Evolutionary conservation across 2,113 vertebrate genomes (phyloP), one percentile per base, ranked within the genome.

Genomic region (Xyrauchen texanus): DNA sequence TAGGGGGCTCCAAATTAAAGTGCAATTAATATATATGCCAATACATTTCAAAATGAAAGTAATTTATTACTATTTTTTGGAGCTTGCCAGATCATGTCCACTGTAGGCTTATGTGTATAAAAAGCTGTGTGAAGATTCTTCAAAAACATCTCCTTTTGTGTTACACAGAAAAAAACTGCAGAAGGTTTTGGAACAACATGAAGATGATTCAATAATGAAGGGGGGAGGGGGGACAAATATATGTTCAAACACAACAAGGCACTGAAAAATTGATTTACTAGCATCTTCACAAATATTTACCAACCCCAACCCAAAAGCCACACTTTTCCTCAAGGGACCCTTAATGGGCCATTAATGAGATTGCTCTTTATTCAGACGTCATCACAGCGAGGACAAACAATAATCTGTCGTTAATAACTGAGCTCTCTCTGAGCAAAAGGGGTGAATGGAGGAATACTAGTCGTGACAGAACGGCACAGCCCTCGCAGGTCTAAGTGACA

Each of bases 401-500:
- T 73, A 73, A 73, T 73, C 57, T 73, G 34, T 10, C 72, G 52
- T 75, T 75, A 75, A 75, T 63, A 63, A 75, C 6, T 47, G 11
- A 49, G 60, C 72, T 47, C 11, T 51, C 46, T 63, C 12, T 62
- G 42, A 75, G 77, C 15, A 49, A 79, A 70, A 21, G 53, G 13
- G 34, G 12, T 63, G 58, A 71, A 71, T 71, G 77, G n/a, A 79
- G 46, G 77, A 21, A 15, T 64, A 79, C 4, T 15, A 64, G 52
- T 58, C 52, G 51, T 66, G 49, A 66, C 42, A 72, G 62, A 57
- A 12, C 44, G 5, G 49, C 16, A 11, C 10, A 13, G 44, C 15
- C 65, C 53, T 73, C 34, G 4, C 6, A 45, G 58, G 34, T 61
- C 12, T 77, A 78, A 82, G 77, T 82, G 81, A 82, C 81, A 82